Base-by-base conservation (phyloP, 1,140 invertebrate genomes). In the Sipha flava region DNA sequence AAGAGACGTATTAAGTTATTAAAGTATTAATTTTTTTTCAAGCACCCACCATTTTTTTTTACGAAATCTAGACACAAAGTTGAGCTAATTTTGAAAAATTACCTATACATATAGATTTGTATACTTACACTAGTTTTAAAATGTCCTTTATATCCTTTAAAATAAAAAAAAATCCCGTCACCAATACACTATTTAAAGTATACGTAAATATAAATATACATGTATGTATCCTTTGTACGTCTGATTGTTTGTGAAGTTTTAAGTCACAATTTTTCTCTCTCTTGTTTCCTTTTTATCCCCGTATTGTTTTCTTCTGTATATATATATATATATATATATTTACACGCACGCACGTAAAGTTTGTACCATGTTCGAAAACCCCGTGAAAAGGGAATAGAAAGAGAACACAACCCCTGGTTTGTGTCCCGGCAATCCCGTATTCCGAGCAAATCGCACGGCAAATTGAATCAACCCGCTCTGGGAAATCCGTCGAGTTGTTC, bases 401-500 rank as follows among this genome's bases (percentile, higher is more conserved):
- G 52, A 59, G 52, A 37, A 59, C 73, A 59, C 54, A 43, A 57
- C 73, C 73, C 31, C 73, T 9, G 52, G 73, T 77, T 77, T 77
- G 73, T 59, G 73, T 54, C 52, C 34, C 16, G 49, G 52, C 73
- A 77, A 77, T 77, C 73, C 73, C 73, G 73, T 77, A 77, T 77
- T 77, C 73, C 37, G 52, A 77, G 34, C 73, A 77, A 77, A 77
- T 77, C 73, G 52, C 52, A 77, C 73, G 73, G 73, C 73, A 77
- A 77, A 77, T 77, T 77, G 73, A 77, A 77, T 77, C 73, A 77
- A 57, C 49, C 73, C 52, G 73, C 73, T 77, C 73, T 77, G 52
- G 52, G 73, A 77, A 77, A 77, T 77, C 73, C 73, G 73, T 40
- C 73, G 73, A 77, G 73, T 34, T 77, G 73, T 37, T 77, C 73